Conservation (phyloP, 2,797 vertebrate species). For the Agapornis canus region DNA sequence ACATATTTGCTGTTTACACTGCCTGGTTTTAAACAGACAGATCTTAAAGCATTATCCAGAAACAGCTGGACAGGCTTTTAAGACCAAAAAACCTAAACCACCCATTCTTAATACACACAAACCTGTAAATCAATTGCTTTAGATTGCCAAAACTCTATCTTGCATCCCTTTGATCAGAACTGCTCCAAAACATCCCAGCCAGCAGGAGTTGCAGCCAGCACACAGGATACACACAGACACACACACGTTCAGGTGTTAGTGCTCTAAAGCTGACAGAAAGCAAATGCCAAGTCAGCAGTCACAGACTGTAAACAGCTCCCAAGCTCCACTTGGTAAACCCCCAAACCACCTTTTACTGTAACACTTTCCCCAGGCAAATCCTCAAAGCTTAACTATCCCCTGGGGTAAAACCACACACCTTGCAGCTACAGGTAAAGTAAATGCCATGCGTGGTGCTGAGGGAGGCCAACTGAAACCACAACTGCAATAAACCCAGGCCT, state of each 20-base stretch:
- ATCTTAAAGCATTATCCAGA: not conserved
- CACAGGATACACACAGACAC: not conserved
- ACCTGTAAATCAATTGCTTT: not conserved
- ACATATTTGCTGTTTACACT: not conserved
- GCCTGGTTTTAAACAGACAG: not conserved
- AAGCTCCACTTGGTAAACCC: not conserved
- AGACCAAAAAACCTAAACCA: not conserved
- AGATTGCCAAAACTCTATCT: not conserved
- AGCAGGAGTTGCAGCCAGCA: rapidly evolving
- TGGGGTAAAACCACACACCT: not conserved
- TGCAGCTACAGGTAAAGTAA: not conserved
- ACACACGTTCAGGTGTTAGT: rapidly evolving
- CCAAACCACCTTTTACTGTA: rapidly evolving
- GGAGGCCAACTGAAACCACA: not conserved
- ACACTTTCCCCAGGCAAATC: not conserved
- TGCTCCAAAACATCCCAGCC: not conserved
- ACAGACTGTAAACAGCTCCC: rapidly evolving
- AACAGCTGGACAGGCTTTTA: not conserved
- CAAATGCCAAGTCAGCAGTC: rapidly evolving
- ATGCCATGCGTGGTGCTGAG: not conserved
- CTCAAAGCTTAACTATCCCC: not conserved
- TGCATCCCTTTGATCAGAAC: not conserved
- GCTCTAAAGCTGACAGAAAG: not conserved
- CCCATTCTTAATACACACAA: not conserved
- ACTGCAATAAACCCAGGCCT: not conserved